These are phyloP conservation scores for Danio rerio DNA, from an alignment of 2,113 vertebrate species.

Conservation along the genomic window GRCz12tu NC_133198.1:33152001-33152500, in stretches of 20 bases:
- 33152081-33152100: no score
- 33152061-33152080: no score
- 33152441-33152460: constrained; percentile 50
- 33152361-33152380: constrained; percentile 61
- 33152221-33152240: background rate
- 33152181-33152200: background rate
- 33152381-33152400: constrained; percentile 60
- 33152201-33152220: background rate
- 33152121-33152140: no score
- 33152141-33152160: no score
- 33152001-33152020: no score
- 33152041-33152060: no score
- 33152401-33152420: constrained; percentile 63
- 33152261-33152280: background rate
- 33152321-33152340: constrained; percentile 19
- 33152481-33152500: constrained; percentile 60
- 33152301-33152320: constrained; percentile 45
- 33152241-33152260: background rate
- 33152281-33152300: constrained; percentile 8
- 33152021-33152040: no score
- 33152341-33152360: constrained; percentile 27
- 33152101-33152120: no score
- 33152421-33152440: constrained; percentile 62
- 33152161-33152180: no score
- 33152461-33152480: constrained; percentile 62